These are phyloP conservation scores for Chelonia mydas DNA, from an alignment of 2,797 vertebrate species.

Conservation along the genomic window DNA sequence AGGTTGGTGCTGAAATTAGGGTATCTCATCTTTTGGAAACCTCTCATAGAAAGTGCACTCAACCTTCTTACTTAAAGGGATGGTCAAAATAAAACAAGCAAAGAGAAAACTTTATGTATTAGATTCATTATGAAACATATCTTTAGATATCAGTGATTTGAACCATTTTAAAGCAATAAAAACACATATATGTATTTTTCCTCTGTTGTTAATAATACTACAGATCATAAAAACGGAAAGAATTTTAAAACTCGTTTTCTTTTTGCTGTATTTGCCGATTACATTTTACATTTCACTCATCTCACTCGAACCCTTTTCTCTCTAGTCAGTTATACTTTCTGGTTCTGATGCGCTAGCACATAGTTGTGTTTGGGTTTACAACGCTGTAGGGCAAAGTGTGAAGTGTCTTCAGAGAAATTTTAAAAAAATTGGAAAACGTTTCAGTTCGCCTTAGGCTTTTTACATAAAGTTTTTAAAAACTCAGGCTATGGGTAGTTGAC, in stretches of 20 bases:
- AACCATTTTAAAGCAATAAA: no score
- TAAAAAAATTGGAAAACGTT: neutral
- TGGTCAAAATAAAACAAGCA: no score
- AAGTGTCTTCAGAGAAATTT: neutral
- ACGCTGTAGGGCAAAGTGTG: neutral
- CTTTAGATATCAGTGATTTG: no score
- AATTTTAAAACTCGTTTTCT: neutral
- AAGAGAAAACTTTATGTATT: no score
- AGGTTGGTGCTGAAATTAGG: no score
- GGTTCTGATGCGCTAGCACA: neutral
- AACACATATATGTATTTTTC: neutral
- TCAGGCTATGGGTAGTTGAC: neutral
- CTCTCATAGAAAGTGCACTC: no score
- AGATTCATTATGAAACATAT: no score
- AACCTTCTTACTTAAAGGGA: no score
- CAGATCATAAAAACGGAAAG: neutral
- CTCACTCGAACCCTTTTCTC: neutral
- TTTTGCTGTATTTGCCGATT: neutral
- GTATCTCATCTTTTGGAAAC: no score
- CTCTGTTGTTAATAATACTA: neutral
- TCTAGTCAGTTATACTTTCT: neutral
- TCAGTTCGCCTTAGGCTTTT: neutral
- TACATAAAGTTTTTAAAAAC: neutral
- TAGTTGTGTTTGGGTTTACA: neutral
- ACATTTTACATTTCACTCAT: neutral